phyloP scores from a whole-genome alignment of 2,888 invertebrate species.

The Troilus luridus region DNA sequence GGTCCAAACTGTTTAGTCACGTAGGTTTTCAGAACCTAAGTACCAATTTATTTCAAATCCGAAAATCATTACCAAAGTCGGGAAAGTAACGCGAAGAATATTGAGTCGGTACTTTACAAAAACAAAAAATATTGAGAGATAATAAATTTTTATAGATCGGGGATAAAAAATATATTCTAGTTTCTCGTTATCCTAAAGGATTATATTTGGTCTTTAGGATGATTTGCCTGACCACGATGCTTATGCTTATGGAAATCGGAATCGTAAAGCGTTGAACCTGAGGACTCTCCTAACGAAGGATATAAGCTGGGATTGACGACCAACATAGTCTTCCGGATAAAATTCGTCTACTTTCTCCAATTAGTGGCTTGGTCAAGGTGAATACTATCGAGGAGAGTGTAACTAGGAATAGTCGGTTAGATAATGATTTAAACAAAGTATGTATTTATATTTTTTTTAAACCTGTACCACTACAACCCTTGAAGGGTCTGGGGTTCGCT shows the following conservation, averaged over 20 bases:
- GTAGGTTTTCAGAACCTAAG: neutral
- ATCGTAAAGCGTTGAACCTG: neutral
- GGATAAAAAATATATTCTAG: neutral
- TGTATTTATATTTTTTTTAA: no score
- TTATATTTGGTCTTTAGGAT: neutral
- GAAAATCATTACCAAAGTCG: slow-evolving; percentile 1
- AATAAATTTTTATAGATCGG: neutral
- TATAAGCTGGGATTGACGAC: neutral
- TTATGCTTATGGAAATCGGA: neutral
- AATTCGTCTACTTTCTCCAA: neutral
- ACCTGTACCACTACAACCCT: no score
- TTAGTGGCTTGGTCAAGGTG: neutral
- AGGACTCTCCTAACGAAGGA: neutral
- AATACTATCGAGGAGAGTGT: neutral
- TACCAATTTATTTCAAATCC: slow-evolving; percentile 35
- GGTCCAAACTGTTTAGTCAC: neutral
- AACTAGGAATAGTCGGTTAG: neutral
- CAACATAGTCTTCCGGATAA: neutral
- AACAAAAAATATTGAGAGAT: neutral
- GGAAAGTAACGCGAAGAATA: neutral
- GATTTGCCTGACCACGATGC: neutral
- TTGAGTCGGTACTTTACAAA: neutral
- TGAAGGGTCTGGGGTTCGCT: no score
- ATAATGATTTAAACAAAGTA: no score
- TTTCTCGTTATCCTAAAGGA: neutral